Percentiles rank a stretch among this genome's conserved stretches.
Conservation (phyloP, 2,113 vertebrate genomes). For the Rhizomys pruinosus region DNA sequence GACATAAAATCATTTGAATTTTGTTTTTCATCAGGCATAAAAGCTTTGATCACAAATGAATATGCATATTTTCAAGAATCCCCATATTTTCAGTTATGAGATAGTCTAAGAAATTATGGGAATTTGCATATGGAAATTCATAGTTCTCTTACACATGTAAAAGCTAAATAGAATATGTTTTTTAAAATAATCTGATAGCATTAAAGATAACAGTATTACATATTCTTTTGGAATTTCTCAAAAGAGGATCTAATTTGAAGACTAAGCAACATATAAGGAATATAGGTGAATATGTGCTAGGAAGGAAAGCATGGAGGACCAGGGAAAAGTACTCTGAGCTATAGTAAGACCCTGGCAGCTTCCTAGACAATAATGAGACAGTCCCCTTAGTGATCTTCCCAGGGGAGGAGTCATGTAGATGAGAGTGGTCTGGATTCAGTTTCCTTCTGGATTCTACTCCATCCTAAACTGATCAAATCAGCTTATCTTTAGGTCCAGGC, state of each 20-base stretch:
- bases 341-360: not conserved
- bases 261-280: not conserved
- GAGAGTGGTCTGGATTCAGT: not conserved
- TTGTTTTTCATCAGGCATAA: constrained; percentile 10
- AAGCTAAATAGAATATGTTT: not conserved
- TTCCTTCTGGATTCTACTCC: not conserved
- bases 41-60: constrained; percentile 13
- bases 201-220: constrained; percentile 12
- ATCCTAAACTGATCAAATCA: not conserved
- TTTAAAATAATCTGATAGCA: not conserved
- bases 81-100: not conserved
- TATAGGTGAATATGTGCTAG: constrained; percentile 2
- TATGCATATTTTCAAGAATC: not conserved
- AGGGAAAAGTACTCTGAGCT: not conserved
- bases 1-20: constrained; percentile 36
- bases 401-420: not conserved
- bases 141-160: constrained; percentile 50
- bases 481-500: not conserved
- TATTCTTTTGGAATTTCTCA: constrained; percentile 8
- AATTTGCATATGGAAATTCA: constrained; percentile 32
- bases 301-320: not conserved
- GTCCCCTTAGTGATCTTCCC: not conserved
- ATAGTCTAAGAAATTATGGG: not conserved
- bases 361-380: not conserved
- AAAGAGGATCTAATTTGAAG: constrained; percentile 14